Base-by-base conservation (phyloP, 2,797 vertebrate species). In the Etheostoma perlongum region DNA sequence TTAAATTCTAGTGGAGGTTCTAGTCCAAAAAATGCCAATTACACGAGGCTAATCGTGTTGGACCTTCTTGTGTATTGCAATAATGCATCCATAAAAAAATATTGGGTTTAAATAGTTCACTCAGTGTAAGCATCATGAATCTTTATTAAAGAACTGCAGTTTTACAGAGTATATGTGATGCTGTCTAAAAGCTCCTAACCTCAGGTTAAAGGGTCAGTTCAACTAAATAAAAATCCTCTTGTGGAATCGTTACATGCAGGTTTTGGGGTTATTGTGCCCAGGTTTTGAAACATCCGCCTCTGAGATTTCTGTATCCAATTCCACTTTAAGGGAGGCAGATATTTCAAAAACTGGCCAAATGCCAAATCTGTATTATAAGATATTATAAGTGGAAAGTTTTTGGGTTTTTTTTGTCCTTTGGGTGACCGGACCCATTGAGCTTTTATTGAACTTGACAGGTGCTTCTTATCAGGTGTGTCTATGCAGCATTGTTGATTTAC, bases 391-490 rank as follows among this genome's bases (percentile, higher is more conserved):
- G 25, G 12, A 10, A 47, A 27, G 21, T 55, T 19, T 13, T 4
- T 15, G 30, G 19, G 3, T 42, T 8, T 25, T 2, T 52, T 25
- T 23, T 13, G 10, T 14, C 0, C 46, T 53, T 61, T 57, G 5
- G 12, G 23, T 54, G 46, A 53, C 15, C 11, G 30, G 59, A 25
- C 18, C 48, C 61, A 70, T 57, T 30, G 49, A 19, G 25, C 19
- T 55, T 46, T 0, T 11, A 5, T 12, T 16, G 55, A 53, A 11
- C 48, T 3, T 3, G 54, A 48, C 85, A 89, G 79, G 82, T 90
- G 81, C 74, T 63, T 61, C 18, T 30, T 12, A 58, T 86, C 78
- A 67, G 81, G 71, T 84, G 79, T 90, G 68, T 74, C 4, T 48
- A 16, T 48, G 52, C 52, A 13, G 61, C 40, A 0, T n/a, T 18